Evolutionary conservation across 1,140 invertebrate genomes (phyloP).

Genomic region (Carcinoscorpius rotundicauda): DNA sequence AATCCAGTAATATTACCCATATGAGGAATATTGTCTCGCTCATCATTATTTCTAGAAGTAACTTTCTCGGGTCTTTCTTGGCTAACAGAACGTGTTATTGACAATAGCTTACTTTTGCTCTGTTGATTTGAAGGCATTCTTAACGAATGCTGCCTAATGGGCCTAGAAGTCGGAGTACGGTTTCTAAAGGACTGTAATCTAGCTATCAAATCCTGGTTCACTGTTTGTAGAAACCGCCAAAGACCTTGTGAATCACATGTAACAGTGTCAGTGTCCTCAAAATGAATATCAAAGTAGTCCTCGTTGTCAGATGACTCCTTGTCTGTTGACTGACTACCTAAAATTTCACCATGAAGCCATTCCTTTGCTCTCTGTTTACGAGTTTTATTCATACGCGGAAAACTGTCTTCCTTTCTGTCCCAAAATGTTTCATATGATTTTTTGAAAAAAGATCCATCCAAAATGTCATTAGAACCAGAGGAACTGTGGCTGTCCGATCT

Average conservation of each 20-base stretch:
- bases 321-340: slow-evolving; percentile 2
- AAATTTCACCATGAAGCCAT: background rate
- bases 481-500: slow-evolving; percentile 25
- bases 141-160: no score
- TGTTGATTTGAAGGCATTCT: no score
- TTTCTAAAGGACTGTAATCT: background rate
- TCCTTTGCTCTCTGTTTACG: background rate
- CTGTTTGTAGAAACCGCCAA: background rate
- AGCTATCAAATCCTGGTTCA: background rate
- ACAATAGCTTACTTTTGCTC: no score
- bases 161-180: background rate
- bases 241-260: slow-evolving; percentile 1
- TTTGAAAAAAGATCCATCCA: slow-evolving; percentile 18
- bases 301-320: slow-evolving; percentile 3
- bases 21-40: no score
- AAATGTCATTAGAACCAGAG: slow-evolving; percentile 26
- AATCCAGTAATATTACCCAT: no score
- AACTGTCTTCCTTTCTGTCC: no score
- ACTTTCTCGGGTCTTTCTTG: no score
- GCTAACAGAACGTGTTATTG: no score
- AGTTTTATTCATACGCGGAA: background rate
- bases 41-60: no score
- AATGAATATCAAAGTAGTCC: slow-evolving; percentile 3
- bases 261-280: background rate
- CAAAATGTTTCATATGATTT: no score